Percentiles rank a stretch among this genome's conserved stretches.
These are phyloP conservation scores for Bombus sibiricus DNA, from an alignment of 1,140 invertebrate species.

Conservation along the genomic window DNA sequence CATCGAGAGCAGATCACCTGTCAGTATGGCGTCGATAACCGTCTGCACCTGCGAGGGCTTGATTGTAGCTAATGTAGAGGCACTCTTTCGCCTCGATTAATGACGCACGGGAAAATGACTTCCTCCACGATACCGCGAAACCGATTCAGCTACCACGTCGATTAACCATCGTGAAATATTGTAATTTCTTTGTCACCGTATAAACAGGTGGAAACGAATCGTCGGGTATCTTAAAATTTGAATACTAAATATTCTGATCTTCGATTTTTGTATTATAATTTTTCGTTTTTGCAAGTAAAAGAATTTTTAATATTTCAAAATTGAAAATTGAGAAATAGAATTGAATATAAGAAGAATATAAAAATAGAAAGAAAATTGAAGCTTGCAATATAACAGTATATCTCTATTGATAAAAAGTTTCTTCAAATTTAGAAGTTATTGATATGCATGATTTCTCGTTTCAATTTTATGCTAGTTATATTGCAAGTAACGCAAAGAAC, in stretches of 20 bases:
- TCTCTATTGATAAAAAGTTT: too few species aligned
- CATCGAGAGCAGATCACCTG: constrained; percentile 64
- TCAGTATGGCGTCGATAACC: constrained; percentile 59
- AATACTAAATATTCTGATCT: neutral
- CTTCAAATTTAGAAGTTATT: too few species aligned
- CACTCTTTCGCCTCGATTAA: constrained; percentile 38
- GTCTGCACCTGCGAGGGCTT: constrained; percentile 57
- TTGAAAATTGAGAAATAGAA: too few species aligned
- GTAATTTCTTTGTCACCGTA: neutral
- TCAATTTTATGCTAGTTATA: too few species aligned
- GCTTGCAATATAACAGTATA: too few species aligned
- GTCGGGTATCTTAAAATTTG: neutral
- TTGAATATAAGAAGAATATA: too few species aligned
- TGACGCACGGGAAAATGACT: constrained; percentile 35
- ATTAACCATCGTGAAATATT: constrained; percentile 12
- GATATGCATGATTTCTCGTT: too few species aligned
- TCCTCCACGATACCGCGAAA: constrained; percentile 35
- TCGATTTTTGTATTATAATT: neutral
- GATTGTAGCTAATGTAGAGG: constrained; percentile 41
- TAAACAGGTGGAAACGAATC: neutral
- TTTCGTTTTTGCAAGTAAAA: rapidly evolving
- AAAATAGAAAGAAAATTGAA: too few species aligned
- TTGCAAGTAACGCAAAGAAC: too few species aligned
- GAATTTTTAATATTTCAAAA: neutral
- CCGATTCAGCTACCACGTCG: neutral